These are phyloP conservation scores for Apamea monoglypha DNA, from an alignment of 2,888 invertebrate species.

Conservation along the genomic window DNA sequence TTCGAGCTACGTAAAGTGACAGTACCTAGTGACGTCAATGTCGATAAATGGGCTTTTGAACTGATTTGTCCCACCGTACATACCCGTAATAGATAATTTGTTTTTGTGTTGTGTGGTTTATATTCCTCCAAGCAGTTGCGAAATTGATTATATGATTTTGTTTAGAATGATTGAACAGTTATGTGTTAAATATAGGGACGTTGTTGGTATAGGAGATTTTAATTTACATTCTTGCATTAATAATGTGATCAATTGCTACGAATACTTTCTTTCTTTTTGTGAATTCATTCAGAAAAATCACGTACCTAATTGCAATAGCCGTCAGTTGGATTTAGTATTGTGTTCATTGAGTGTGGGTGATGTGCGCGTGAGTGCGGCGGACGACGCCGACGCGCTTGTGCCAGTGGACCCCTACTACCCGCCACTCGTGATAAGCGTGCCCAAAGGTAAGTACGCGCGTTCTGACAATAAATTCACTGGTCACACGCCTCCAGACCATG, in stretches of 20 bases:
- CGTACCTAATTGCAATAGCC: not conserved
- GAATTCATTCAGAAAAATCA: no score
- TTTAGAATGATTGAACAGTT: no score
- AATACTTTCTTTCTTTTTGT: not conserved
- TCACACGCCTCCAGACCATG: not conserved
- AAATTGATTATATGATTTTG: conserved; percentile 33
- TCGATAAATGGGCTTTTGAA: no score
- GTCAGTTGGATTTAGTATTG: conserved; percentile 7
- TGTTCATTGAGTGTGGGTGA: conserved; percentile 16
- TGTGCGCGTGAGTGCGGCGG: conserved; percentile 15
- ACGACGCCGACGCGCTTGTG: conserved; percentile 10
- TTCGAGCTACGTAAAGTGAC: not conserved
- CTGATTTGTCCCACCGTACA: not conserved
- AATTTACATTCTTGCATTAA: conserved; percentile 41
- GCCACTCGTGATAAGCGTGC: conserved; percentile 36
- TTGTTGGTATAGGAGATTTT: not conserved
- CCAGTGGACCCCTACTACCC: conserved; percentile 22
- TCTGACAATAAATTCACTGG: not conserved
- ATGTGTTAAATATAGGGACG: conserved; percentile 36
- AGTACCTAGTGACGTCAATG: no score
- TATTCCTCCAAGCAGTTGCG: not conserved
- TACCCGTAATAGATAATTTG: not conserved
- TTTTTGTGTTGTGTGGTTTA: conserved; percentile 3
- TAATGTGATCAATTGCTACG: not conserved
- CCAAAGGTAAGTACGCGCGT: not conserved